A percentile compares a stretch with the other conserved stretches of the same genome.
Conservation (phyloP, 2,113 vertebrate species). For the Chlorodrepanis virens region DNA sequence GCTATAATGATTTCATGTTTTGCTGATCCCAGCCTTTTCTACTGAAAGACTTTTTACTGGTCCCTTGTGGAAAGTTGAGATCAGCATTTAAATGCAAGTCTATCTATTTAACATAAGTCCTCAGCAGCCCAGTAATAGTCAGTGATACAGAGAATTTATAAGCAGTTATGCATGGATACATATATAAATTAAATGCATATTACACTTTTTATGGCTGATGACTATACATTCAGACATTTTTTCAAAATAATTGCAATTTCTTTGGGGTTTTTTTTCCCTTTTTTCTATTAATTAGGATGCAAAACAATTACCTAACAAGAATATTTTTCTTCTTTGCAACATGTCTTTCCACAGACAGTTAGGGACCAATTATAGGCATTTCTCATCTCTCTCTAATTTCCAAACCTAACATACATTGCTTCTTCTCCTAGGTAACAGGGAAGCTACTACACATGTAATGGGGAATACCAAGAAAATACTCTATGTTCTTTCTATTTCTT, state of each 20-base stretch:
- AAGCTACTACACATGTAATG: not conserved
- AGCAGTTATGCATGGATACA: constrained; percentile 18
- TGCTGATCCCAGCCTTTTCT: constrained; percentile 78
- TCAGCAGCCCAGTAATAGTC: constrained; percentile 65
- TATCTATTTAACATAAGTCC: constrained; percentile 73
- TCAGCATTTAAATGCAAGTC: constrained; percentile 79
- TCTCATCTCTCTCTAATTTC: constrained; percentile 54
- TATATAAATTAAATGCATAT: constrained; percentile 27
- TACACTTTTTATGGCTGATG: not conserved
- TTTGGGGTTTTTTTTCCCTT: not conserved
- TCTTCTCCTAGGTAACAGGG: constrained; percentile 63
- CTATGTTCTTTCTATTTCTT: constrained; percentile 21
- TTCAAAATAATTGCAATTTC: not conserved
- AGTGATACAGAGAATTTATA: constrained; percentile 64
- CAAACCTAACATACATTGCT: constrained; percentile 20
- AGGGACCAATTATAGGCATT: constrained; percentile 68
- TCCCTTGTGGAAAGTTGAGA: constrained; percentile 77
- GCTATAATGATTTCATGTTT: constrained; percentile 80
- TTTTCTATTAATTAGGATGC: constrained; percentile 15
- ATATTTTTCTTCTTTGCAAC: constrained; percentile 47
- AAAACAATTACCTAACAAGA: constrained; percentile 34
- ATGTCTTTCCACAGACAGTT: constrained; percentile 51
- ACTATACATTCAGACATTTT: constrained; percentile 15
- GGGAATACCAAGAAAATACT: not conserved
- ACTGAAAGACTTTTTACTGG: constrained; percentile 79